phyloP scores from a whole-genome alignment of 2,888 invertebrate genomes.

The Caenorhabditis auriculariae region DNA sequence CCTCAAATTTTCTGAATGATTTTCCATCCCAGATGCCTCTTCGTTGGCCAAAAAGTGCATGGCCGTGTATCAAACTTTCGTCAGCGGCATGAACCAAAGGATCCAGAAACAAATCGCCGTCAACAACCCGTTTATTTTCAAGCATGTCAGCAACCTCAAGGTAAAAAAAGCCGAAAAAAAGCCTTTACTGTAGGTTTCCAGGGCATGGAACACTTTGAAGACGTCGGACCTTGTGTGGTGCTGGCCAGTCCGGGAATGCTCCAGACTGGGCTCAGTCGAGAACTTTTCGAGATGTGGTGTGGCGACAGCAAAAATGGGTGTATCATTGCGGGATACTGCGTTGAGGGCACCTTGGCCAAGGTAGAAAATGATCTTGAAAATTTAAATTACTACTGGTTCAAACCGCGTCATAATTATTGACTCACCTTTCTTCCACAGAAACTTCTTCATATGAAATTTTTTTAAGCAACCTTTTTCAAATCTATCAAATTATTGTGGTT shows the following conservation, averaged over 20 bases:
- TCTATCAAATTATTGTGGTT: too few species aligned
- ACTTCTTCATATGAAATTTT: too few species aligned
- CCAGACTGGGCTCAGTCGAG: constrained; percentile 94
- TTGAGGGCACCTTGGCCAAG: constrained; percentile 70
- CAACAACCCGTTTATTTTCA: constrained; percentile 97
- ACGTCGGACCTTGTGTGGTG: constrained; percentile 98
- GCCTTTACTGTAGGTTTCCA: constrained; percentile 63
- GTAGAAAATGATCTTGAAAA: constrained; percentile 18
- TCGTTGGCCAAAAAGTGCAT: constrained; percentile 99
- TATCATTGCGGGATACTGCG: constrained; percentile 86
- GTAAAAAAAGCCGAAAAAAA: constrained; percentile 18
- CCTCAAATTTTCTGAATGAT: too few species aligned
- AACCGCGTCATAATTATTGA: too few species aligned
- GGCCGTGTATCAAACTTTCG: constrained; percentile 99
- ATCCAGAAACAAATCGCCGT: constrained; percentile 93
- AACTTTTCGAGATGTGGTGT: constrained; percentile 98
- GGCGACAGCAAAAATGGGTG: constrained; percentile 96
- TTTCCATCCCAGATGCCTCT: constrained; percentile 81
- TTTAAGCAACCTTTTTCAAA: too few species aligned
- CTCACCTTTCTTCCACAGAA: too few species aligned
- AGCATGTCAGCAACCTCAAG: constrained; percentile 77
- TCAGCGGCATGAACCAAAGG: constrained; percentile 98
- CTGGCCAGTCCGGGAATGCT: constrained; percentile 99
- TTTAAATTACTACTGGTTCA: too few species aligned
- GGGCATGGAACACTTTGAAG: constrained; percentile 99